Percentiles rank a stretch among this genome's conserved stretches.
These are phyloP conservation scores for Marisa cornuarietis DNA, from an alignment of 1,140 invertebrate species.

Conservation along the genomic window DNA sequence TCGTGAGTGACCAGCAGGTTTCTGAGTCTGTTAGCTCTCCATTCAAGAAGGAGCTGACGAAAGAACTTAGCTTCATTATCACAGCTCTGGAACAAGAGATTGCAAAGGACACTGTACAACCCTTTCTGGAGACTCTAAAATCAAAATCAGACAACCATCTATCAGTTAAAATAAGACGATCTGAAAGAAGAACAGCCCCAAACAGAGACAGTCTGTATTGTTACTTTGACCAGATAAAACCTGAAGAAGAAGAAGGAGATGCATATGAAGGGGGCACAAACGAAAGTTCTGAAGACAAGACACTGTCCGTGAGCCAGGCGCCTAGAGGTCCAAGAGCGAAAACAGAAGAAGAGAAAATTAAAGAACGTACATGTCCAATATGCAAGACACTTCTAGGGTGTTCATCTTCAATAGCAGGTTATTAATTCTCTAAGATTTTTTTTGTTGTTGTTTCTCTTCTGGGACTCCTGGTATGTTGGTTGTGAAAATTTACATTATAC, in stretches of 20 bases:
- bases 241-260: constrained; percentile 5
- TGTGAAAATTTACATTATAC: neutral
- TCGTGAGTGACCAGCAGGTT: neutral
- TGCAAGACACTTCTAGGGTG: constrained; percentile 27
- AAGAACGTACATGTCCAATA: constrained; percentile 23
- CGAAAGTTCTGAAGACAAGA: neutral
- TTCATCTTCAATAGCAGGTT: constrained; percentile 30
- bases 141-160: neutral
- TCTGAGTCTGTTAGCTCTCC: neutral
- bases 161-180: constrained; percentile 2
- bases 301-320: neutral
- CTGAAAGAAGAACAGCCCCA: constrained; percentile 2
- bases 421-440: neutral
- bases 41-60: neutral
- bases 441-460: neutral
- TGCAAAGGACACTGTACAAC: neutral
- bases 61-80: neutral
- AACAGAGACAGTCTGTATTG: constrained; percentile 19
- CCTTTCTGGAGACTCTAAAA: neutral
- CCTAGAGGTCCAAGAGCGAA: neutral
- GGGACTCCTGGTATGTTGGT: neutral
- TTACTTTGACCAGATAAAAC: constrained; percentile 8
- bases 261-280: neutral
- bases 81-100: neutral
- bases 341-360: constrained; percentile 4